phyloP scores from a whole-genome alignment of 2,888 invertebrate species.

The Synergus laeviventris region DNA sequence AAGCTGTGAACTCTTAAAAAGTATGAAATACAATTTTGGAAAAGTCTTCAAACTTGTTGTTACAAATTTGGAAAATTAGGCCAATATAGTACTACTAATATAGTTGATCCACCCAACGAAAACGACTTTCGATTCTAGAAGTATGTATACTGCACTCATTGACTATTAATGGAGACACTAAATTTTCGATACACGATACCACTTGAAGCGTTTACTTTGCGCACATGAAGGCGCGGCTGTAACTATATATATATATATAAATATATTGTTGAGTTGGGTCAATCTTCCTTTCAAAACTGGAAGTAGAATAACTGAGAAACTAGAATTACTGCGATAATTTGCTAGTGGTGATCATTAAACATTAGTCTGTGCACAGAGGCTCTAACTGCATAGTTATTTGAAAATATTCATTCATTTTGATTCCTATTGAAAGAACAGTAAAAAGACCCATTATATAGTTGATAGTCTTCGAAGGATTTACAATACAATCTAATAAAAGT shows the following conservation, averaged over 20 bases:
- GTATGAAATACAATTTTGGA: no score
- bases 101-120: not conserved
- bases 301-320: not conserved
- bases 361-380: not conserved
- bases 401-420: no score
- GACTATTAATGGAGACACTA: not conserved
- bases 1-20: no score
- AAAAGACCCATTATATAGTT: no score
- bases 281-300: conserved; percentile 17
- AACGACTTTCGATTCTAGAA: conserved; percentile 2
- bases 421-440: no score
- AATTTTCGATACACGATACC: not conserved
- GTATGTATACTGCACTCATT: no score
- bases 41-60: not conserved
- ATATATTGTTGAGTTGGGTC: not conserved
- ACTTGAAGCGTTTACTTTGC: not conserved
- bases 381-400: no score
- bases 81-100: no score
- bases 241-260: no score
- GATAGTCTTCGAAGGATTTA: no score
- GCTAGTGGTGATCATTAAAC: not conserved
- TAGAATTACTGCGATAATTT: not conserved
- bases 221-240: not conserved
- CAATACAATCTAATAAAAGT: no score
- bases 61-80: not conserved